These are phyloP conservation scores for Bactericera cockerelli DNA, from an alignment of 1,140 invertebrate genomes.

Conservation along the genomic window DNA sequence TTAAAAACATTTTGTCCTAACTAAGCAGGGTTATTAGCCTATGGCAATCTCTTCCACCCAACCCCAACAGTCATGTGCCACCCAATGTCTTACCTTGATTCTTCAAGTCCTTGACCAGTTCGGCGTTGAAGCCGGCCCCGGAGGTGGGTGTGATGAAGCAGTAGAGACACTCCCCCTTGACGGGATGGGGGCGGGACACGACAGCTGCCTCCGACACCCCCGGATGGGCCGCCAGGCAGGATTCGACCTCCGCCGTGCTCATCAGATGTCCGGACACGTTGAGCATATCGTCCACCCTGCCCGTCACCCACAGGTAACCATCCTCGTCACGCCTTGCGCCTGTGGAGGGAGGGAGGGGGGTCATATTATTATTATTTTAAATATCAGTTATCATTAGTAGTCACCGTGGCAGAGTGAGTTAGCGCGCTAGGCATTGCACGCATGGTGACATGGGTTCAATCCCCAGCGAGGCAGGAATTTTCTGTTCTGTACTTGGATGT, in stretches of 20 bases:
- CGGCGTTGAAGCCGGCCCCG: slow-evolving; percentile 48
- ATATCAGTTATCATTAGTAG: no score
- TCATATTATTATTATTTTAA: not conserved
- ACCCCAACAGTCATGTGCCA: no score
- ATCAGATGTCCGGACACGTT: slow-evolving; percentile 96
- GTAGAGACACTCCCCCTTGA: slow-evolving; percentile 94
- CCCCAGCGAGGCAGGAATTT: no score
- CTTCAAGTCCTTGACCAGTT: slow-evolving; percentile 58
- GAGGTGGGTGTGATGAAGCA: slow-evolving; percentile 86
- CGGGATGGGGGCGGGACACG: slow-evolving; percentile 76
- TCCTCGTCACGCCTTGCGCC: slow-evolving; percentile 80
- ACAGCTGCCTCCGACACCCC: slow-evolving; percentile 86
- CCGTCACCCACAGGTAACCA: slow-evolving; percentile 94
- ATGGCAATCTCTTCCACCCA: no score
- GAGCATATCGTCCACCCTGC: slow-evolving; percentile 92
- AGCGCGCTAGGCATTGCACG: no score
- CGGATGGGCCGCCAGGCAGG: slow-evolving; percentile 67
- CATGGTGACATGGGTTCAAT: no score
- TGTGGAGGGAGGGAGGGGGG: slow-evolving; percentile 28
- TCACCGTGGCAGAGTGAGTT: no score
- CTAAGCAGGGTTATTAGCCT: no score
- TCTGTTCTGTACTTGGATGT: no score
- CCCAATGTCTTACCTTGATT: slow-evolving; percentile 39
- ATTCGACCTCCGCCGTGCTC: slow-evolving; percentile 91
- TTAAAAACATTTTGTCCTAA: no score